Conservation (phyloP, 2,113 vertebrate species). For the Hemiscyllium ocellatum region DNA sequence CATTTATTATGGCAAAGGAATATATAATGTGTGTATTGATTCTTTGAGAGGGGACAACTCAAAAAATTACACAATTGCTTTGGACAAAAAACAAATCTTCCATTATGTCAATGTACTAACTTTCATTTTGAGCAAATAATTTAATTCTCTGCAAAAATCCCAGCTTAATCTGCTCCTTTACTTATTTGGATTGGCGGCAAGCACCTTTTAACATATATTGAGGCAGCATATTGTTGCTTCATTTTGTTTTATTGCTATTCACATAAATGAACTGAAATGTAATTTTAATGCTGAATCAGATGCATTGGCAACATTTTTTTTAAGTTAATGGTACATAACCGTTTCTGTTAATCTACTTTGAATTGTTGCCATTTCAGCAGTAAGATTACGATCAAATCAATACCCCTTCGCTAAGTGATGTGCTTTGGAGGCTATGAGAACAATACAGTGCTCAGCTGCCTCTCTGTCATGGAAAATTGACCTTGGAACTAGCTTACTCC, state of each 20-base stretch:
- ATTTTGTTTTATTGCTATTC: background rate
- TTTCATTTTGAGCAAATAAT: background rate
- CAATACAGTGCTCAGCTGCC: constrained; percentile 5
- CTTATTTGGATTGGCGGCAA: background rate
- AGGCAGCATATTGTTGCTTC: background rate
- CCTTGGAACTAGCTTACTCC: constrained; percentile 32
- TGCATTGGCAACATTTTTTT: background rate
- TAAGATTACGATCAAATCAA: background rate
- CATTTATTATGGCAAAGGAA: background rate
- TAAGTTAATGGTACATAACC: constrained; percentile 8
- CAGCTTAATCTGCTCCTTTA: background rate
- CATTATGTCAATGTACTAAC: background rate
- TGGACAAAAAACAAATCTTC: background rate
- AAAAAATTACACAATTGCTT: background rate
- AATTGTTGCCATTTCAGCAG: constrained; percentile 17
- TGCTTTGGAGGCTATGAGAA: background rate
- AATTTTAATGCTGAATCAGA: background rate
- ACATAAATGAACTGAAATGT: background rate
- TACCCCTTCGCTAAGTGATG: background rate
- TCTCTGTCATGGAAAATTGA: constrained; percentile 16
- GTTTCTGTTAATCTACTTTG: background rate
- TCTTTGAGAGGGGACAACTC: background rate
- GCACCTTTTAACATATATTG: background rate
- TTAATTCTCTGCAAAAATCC: background rate
- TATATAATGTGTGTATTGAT: background rate